phyloP scores from a whole-genome alignment of 64 coral and sea anemone genomes.

The Montipora sp. region DNA sequence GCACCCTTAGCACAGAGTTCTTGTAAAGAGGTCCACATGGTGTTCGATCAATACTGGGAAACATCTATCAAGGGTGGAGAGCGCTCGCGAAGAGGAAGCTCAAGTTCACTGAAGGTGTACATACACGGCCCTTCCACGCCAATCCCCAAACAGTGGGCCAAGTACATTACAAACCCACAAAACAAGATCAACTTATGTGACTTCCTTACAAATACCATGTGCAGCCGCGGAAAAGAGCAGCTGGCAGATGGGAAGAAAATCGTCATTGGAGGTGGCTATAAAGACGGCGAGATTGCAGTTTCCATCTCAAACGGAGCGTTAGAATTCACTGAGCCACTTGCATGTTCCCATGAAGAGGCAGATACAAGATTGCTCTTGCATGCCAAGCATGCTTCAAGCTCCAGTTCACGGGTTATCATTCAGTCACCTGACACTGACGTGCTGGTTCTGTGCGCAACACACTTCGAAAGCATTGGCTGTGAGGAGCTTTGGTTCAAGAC shows the following conservation, averaged over 20 bases:
- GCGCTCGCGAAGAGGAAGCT: conserved; percentile 8
- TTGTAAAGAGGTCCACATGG: conserved; percentile 26
- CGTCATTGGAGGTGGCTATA: conserved; percentile 6
- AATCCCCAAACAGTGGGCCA: conserved; percentile 75
- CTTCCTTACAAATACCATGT: background rate
- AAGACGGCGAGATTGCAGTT: conserved; percentile 1
- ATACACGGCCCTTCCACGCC: conserved; percentile 58
- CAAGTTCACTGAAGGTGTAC: conserved; percentile 42
- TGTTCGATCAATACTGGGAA: conserved; percentile 61
- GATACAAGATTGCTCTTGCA: conserved; percentile 60
- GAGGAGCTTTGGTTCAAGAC: conserved; percentile 26
- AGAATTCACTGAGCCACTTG: background rate
- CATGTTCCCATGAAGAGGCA: conserved; percentile 61
- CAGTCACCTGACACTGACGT: conserved; percentile 64
- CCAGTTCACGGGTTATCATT: conserved; percentile 12
- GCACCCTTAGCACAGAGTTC: background rate
- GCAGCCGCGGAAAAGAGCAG: background rate
- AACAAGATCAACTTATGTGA: conserved; percentile 30
- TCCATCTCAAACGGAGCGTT: background rate
- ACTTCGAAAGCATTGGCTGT: background rate
- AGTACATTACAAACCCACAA: conserved; percentile 6
- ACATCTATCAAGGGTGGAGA: conserved; percentile 56
- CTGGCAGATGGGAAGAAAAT: background rate
- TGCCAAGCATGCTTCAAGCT: conserved; percentile 1
- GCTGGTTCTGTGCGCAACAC: conserved; percentile 8